Evolutionary conservation across 2,888 invertebrate species (phyloP), one percentile per base, ranked within the genome.

Genomic region (Metopia argyrocephala): DNA sequence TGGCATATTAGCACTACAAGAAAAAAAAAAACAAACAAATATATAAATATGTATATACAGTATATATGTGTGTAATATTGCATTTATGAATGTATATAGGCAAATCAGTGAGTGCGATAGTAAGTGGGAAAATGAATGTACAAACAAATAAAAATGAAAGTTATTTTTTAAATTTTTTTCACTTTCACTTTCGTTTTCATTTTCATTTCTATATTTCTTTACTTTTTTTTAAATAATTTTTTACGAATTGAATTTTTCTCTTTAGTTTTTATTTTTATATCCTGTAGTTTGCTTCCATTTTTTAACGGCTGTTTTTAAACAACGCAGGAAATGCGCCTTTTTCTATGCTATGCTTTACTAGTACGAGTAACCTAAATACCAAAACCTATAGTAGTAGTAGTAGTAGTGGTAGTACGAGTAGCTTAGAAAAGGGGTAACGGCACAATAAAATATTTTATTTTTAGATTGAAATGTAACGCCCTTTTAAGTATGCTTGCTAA

Each of bases 291-390:
- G 80, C 59, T 69, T 73, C 27, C 46, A 54, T 76, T 31, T 54
- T 45, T 3, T 15, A 6, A 6, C 20, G 15, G 48, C 20, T 61
- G 59, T 45, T 68, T 2, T 38, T 65, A 70, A 73, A 66, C 79
- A 82, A 84, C 82, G 83, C 86, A 85, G 86, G 86, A 86, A 86
- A 85, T 86, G 86, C 86, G 86, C 86, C 84, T 84, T 84, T 84
- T 84, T 66, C 54, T 78, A 48, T 48, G 70, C 61, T 61, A 71
- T 20, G 45, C 85, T 78, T n/a, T n/a, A n/a, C n/a, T n/a, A n/a
- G n/a, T n/a, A n/a, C n/a, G n/a, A 86, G 86, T 86, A 86, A 86
- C 86, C 86, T 85, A 86, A 84, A 86, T 86, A 85, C 83, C 84
- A 56, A 70, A 70, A 57, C 15, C 21, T 54, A 4, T 46, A 46